A percentile compares a stretch with the other conserved stretches of the same genome.
Conservation (phyloP, 30 jellyfish, hydroid and myxozoan species). For the Chrysaora quinquecirrha region DNA sequence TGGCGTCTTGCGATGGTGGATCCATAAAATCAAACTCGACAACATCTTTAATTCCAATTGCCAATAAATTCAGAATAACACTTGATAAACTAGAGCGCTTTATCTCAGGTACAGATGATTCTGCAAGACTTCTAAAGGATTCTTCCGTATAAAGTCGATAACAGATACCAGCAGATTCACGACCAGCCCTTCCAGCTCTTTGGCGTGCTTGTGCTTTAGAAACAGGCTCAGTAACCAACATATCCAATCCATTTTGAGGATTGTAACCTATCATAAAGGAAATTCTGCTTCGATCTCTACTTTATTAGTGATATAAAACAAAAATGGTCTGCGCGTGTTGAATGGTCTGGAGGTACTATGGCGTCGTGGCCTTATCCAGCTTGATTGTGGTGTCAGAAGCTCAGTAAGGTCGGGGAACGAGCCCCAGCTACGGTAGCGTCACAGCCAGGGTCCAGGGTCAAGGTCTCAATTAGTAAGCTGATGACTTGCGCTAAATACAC, state of each 20-base stretch:
- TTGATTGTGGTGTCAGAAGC: no score
- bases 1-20: constrained; percentile 73
- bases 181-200: constrained; percentile 99
- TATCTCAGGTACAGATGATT: constrained; percentile 88
- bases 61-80: constrained; percentile 73
- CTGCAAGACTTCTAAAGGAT: constrained; percentile 60
- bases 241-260: constrained; percentile 85
- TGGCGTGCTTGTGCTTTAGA: constrained; percentile 99
- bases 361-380: no score
- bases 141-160: constrained; percentile 95
- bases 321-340: no score
- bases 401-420: no score
- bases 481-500: no score
- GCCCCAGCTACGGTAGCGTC: no score
- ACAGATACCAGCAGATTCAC: constrained; percentile 94
- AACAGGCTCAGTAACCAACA: constrained; percentile 78
- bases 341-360: no score
- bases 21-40: constrained; percentile 86
- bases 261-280: constrained; percentile 57
- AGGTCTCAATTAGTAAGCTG: no score
- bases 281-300: no score
- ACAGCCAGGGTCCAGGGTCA: no score
- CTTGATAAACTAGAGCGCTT: constrained; percentile 78
- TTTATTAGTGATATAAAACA: no score
- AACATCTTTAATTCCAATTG: constrained; percentile 86